Percentiles rank a stretch among this genome's conserved stretches.
These are phyloP conservation scores for Pentalonia nigronervosa DNA, from an alignment of 1,140 invertebrate genomes.

Conservation along the genomic window DNA sequence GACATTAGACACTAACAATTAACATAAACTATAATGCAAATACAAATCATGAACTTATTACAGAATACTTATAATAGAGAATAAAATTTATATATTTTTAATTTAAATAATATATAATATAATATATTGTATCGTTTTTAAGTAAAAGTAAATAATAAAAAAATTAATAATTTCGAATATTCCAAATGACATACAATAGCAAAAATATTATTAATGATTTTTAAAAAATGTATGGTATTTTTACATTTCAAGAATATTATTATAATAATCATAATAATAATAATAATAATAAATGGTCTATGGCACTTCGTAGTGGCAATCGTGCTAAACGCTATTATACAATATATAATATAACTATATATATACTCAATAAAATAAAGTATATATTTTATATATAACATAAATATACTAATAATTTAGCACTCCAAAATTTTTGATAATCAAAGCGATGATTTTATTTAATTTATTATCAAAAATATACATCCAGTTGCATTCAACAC, in stretches of 20 bases:
- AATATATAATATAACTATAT: background rate
- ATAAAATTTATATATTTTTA: background rate
- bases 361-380: background rate
- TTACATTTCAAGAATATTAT: background rate
- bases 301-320: conserved; percentile 51
- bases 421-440: conserved; percentile 4
- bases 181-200: background rate
- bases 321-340: background rate
- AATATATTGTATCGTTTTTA: background rate
- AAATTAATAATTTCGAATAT: background rate
- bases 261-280: background rate
- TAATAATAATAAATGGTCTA: conserved; percentile 27
- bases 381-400: too few species aligned
- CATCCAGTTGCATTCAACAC: conserved; percentile 10
- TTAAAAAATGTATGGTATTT: background rate
- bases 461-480: background rate
- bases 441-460: background rate
- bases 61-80: background rate
- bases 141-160: background rate
- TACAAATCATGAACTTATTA: background rate
- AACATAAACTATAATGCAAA: background rate
- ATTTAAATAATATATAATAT: background rate
- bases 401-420: background rate
- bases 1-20: background rate
- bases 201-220: background rate